A percentile compares a stretch with the other conserved stretches of the same genome.
These are phyloP conservation scores for Apus apus DNA, from an alignment of 2,113 vertebrate species.

Conservation along the genomic window DNA sequence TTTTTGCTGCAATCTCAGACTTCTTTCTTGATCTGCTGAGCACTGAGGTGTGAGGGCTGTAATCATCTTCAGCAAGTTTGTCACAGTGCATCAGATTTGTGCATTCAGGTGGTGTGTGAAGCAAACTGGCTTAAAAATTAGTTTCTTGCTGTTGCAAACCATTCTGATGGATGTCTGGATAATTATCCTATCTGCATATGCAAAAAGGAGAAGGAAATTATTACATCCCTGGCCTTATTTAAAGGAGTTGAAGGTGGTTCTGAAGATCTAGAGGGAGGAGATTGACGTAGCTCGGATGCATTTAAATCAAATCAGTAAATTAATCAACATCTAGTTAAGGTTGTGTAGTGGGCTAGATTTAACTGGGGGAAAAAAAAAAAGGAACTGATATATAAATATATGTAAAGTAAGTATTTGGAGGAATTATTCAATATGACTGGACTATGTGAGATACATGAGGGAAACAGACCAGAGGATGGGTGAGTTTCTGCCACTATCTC, in stretches of 20 bases:
- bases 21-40: neutral
- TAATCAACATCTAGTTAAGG: conserved; percentile 39
- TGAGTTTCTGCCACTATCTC: neutral
- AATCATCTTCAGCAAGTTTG: neutral
- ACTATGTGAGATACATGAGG: neutral
- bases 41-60: neutral
- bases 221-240: neutral
- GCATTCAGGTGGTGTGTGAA: neutral
- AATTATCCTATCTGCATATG: conserved; percentile 15
- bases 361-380: neutral
- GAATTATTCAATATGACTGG: neutral
- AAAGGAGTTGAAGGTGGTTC: neutral
- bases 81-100: neutral
- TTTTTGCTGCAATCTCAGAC: neutral
- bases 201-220: neutral
- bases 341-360: neutral
- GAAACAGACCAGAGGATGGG: neutral
- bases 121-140: neutral
- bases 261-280: conserved; percentile 47
- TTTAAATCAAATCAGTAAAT: conserved; percentile 45
- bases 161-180: neutral
- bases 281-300: neutral
- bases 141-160: neutral
- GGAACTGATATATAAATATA: neutral
- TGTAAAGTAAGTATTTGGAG: neutral